phyloP scores from a whole-genome alignment of 2,888 invertebrate genomes.

The Plagodis dolabraria region DNA sequence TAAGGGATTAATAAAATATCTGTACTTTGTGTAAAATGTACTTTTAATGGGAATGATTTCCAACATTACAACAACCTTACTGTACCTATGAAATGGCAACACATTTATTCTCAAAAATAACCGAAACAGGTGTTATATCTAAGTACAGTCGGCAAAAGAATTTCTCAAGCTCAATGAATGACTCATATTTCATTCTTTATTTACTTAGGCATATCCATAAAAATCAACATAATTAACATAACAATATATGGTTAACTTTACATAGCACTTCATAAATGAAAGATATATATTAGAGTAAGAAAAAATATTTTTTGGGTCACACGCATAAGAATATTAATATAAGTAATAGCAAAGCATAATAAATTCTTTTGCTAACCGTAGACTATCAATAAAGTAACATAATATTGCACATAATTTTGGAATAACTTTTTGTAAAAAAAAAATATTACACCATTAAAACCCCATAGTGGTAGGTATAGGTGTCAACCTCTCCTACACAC shows the following conservation, averaged over 20 bases:
- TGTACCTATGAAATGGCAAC: constrained; percentile 57
- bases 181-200: too few relatives aligned
- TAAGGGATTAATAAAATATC: constrained; percentile 15
- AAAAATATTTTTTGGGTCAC: too few relatives aligned
- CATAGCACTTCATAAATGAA: too few relatives aligned
- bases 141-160: constrained; percentile 22
- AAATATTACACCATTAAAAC: too few relatives aligned
- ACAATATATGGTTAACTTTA: too few relatives aligned
- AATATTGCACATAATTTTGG: constrained; percentile 20
- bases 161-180: not conserved
- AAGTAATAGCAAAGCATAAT: too few relatives aligned
- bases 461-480: too few relatives aligned
- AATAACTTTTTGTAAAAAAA: not conserved
- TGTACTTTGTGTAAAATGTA: constrained; percentile 71
- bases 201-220: too few relatives aligned
- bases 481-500: too few relatives aligned
- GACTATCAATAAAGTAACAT: constrained; percentile 4
- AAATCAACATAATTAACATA: too few relatives aligned
- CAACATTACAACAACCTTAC: constrained; percentile 71
- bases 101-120: constrained; percentile 42
- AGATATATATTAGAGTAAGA: too few relatives aligned
- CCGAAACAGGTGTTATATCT: constrained; percentile 6
- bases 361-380: constrained; percentile 11
- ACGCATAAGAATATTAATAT: too few relatives aligned
- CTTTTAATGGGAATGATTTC: constrained; percentile 80